Conservation (phyloP, 2,888 invertebrate species). For the Pardosa pseudoannulata region DNA sequence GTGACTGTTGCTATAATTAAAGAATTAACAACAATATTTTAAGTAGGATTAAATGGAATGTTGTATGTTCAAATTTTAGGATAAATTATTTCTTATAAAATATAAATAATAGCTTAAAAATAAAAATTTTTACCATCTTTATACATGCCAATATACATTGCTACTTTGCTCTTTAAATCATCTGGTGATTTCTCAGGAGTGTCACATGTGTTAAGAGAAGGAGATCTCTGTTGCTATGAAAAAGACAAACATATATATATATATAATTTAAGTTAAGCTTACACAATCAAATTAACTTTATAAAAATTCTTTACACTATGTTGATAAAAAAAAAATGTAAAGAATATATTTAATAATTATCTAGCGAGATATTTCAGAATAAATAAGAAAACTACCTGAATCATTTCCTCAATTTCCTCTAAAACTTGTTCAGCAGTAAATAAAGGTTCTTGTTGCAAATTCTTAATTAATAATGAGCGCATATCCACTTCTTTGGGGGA, state of each 20-base stretch:
- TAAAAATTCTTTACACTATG: no score
- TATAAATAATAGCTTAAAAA: no score
- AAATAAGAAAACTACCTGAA: constrained; percentile 97
- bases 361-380: no score
- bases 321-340: no score
- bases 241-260: not conserved
- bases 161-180: constrained; percentile 62
- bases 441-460: constrained; percentile 83
- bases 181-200: constrained; percentile 67
- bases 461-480: constrained; percentile 94
- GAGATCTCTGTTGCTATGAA: constrained; percentile 63
- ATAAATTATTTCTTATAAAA: no score
- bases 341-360: no score
- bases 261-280: no score
- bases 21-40: no score
- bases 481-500: constrained; percentile 97
- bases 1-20: no score
- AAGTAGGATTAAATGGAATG: no score
- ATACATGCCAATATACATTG: constrained; percentile 64
- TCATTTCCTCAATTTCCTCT: constrained; percentile 99
- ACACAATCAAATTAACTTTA: no score
- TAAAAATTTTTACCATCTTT: constrained; percentile 62
- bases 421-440: constrained; percentile 98
- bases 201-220: constrained; percentile 46
- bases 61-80: no score